phyloP scores from a whole-genome alignment of 2,113 vertebrate species.

The Sitta europaea region DNA sequence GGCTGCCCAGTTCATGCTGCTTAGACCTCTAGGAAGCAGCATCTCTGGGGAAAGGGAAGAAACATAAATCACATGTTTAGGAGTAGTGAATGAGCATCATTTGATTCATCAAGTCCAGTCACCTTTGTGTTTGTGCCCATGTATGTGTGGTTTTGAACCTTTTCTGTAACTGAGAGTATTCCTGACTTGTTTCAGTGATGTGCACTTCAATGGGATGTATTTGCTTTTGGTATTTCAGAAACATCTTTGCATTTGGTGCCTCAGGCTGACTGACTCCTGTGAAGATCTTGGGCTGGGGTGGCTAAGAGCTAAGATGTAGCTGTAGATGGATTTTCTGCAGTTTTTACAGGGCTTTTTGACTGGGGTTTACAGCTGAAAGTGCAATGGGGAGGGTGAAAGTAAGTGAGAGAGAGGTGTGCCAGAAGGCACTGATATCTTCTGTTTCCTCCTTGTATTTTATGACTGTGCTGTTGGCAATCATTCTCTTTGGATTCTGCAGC shows the following conservation, averaged over 20 bases:
- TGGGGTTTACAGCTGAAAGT: background rate
- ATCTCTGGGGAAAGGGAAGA: background rate
- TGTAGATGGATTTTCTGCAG: background rate
- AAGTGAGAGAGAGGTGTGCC: background rate
- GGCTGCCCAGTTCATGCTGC: background rate
- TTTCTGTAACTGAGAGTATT: rapidly evolving
- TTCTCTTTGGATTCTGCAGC: background rate
- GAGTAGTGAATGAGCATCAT: background rate
- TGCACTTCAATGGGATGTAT: background rate
- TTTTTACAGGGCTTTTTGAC: background rate
- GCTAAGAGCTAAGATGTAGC: background rate
- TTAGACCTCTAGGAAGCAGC: background rate
- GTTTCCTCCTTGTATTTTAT: background rate
- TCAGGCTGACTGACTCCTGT: background rate
- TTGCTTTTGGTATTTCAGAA: background rate
- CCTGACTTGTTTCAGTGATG: background rate
- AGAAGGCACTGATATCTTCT: background rate
- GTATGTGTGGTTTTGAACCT: background rate
- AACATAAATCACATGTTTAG: background rate
- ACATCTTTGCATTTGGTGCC: background rate
- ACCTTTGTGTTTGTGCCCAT: background rate
- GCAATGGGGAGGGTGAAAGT: background rate
- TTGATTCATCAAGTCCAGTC: background rate
- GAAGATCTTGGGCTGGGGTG: background rate
- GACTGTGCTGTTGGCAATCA: background rate